These are phyloP conservation scores for Lichenostomus cassidix DNA, from an alignment of 2,113 vertebrate genomes.

Conservation along the genomic window DNA sequence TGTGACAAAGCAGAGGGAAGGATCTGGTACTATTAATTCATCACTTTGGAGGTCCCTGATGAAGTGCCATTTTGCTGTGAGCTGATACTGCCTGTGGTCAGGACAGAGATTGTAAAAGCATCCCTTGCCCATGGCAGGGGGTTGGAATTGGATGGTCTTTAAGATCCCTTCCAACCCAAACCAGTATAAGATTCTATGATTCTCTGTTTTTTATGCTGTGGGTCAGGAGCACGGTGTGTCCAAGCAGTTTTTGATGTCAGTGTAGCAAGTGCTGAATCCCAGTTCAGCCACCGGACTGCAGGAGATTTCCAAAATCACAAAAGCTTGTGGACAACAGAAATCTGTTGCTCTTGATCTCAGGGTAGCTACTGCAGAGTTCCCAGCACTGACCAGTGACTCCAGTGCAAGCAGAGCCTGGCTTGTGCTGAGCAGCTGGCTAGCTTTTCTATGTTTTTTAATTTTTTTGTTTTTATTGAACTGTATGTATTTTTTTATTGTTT, in stretches of 20 bases:
- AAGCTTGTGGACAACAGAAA: neutral
- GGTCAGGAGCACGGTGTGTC: neutral
- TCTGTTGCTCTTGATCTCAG: neutral
- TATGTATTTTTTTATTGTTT: neutral
- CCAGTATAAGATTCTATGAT: neutral
- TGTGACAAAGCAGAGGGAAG: neutral
- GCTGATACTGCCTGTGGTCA: neutral
- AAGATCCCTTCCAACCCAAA: neutral
- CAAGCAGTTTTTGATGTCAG: neutral
- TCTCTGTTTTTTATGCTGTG: neutral
- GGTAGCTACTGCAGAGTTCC: neutral
- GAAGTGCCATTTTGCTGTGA: neutral
- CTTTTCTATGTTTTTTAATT: neutral
- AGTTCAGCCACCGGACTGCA: neutral
- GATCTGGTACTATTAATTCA: neutral
- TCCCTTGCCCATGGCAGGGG: neutral
- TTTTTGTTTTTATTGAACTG: neutral
- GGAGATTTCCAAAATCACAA: neutral
- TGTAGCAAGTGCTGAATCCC: neutral
- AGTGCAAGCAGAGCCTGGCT: neutral
- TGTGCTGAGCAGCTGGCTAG: neutral
- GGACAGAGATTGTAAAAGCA: neutral
- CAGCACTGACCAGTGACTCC: neutral
- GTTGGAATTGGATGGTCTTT: neutral
- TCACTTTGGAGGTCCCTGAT: neutral